Evolutionary conservation across 2,113 vertebrate genomes (phyloP).

Genomic region (Bujurquina vittata): DNA sequence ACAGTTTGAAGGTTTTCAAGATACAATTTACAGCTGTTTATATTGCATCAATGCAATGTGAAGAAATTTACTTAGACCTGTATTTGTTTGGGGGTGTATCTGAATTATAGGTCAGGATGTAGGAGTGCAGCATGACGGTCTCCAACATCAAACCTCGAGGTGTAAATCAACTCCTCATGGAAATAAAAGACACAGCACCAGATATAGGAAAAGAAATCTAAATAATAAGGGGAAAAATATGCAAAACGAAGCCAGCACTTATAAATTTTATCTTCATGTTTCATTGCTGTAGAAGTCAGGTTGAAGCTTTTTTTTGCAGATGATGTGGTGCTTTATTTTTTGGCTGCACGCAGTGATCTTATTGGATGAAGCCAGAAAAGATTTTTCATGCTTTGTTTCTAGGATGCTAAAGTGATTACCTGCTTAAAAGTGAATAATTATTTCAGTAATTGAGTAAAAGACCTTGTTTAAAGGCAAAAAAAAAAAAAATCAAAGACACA

Average conservation of each 20-base stretch:
- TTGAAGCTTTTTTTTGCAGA: not conserved
- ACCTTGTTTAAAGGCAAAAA: too few species aligned
- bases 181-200: not conserved
- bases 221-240: not conserved
- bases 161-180: not conserved
- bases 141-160: not conserved
- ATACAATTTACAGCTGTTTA: constrained; percentile 1
- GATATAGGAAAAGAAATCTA: not conserved
- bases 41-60: not conserved
- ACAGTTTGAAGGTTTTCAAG: not conserved
- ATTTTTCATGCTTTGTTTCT: not conserved
- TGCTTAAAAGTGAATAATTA: not conserved
- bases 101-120: not conserved
- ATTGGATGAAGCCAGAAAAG: not conserved
- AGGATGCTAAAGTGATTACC: not conserved
- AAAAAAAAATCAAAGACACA: too few species aligned
- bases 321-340: not conserved
- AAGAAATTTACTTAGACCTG: not conserved
- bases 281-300: not conserved
- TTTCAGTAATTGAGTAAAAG: too few species aligned
- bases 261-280: not conserved
- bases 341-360: not conserved
- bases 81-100: not conserved
- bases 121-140: not conserved
- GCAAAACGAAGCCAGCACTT: not conserved